A percentile compares a stretch with the other conserved stretches of the same genome.
These are phyloP conservation scores for Agrilus biguttatus DNA, from an alignment of 2,888 invertebrate species.

Conservation along the genomic window DNA sequence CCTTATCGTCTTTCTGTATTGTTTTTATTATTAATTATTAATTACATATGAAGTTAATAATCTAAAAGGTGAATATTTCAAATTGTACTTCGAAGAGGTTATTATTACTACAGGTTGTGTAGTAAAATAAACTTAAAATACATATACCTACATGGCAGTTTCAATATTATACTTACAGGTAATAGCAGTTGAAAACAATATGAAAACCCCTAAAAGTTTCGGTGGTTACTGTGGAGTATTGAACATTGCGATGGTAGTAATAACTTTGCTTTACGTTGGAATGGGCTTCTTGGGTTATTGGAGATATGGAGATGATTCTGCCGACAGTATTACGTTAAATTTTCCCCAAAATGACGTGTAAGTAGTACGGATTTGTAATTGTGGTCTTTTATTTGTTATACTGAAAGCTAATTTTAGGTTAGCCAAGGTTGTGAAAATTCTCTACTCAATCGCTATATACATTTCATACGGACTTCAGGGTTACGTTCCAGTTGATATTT, in stretches of 20 bases:
- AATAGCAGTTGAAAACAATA: slow-evolving; percentile 79
- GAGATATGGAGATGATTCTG: slow-evolving; percentile 53
- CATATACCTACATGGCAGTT: too few relatives aligned
- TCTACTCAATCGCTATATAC: slow-evolving; percentile 57
- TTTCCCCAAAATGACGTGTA: slow-evolving; percentile 46
- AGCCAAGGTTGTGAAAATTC: slow-evolving; percentile 45
- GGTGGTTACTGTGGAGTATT: slow-evolving; percentile 64
- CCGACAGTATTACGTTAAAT: slow-evolving; percentile 71
- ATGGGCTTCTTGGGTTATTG: slow-evolving; percentile 78
- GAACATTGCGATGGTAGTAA: slow-evolving; percentile 67
- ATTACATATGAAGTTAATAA: too few relatives aligned
- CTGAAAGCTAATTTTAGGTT: slow-evolving; percentile 32
- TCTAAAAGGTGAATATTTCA: too few relatives aligned
- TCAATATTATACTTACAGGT: slow-evolving; percentile 43
- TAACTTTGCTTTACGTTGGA: slow-evolving; percentile 59
- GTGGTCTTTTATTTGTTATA: not conserved
- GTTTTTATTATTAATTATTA: too few relatives aligned
- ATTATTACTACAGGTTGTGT: too few relatives aligned
- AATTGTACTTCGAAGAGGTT: too few relatives aligned
- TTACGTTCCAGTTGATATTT: slow-evolving; percentile 73
- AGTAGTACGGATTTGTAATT: slow-evolving; percentile 17
- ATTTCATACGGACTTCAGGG: slow-evolving; percentile 78
- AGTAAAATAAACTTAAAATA: too few relatives aligned
- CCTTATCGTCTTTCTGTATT: too few relatives aligned
- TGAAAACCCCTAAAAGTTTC: slow-evolving; percentile 71